phyloP scores from a whole-genome alignment of 2,888 invertebrate genomes.

The Drosophila suboccidentalis region DNA sequence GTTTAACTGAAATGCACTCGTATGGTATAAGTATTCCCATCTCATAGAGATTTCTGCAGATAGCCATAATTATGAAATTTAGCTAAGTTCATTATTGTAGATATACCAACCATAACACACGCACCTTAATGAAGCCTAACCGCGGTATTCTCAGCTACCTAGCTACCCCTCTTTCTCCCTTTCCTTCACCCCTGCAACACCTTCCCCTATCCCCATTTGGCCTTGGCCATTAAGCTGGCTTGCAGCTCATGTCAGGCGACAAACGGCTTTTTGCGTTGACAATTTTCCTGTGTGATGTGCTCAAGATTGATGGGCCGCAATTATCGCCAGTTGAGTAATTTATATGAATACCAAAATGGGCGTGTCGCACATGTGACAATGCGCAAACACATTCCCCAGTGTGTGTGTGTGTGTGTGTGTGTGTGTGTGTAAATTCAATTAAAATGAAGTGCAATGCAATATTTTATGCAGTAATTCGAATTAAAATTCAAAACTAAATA shows the following conservation, averaged over 20 bases:
- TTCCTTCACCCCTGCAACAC: not conserved
- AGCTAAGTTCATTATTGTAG: conserved; percentile 4
- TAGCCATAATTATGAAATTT: conserved; percentile 10
- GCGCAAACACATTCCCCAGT: conserved; percentile 42
- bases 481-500: conserved; percentile 80
- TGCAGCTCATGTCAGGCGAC: conserved; percentile 67
- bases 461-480: conserved; percentile 75
- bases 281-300: conserved; percentile 78
- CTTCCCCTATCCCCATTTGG: not conserved
- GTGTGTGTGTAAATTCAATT: conserved; percentile 66
- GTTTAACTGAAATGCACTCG: too few species aligned
- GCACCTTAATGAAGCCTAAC: conserved; percentile 49
- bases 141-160: conserved; percentile 7
- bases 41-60: not conserved
- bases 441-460: conserved; percentile 77
- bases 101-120: conserved; percentile 18
- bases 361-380: conserved; percentile 66
- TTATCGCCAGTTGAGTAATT: conserved; percentile 79
- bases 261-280: conserved; percentile 77
- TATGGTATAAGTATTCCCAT: too few species aligned
- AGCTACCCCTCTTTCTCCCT: not conserved
- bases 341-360: conserved; percentile 68
- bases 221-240: conserved; percentile 24
- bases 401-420: conserved; percentile 3
- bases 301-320: conserved; percentile 79